Percentiles rank a stretch among this genome's conserved stretches.
Evolutionary conservation across 2,113 vertebrate genomes (phyloP).

Genomic region (Podocnemis expansa): DNA sequence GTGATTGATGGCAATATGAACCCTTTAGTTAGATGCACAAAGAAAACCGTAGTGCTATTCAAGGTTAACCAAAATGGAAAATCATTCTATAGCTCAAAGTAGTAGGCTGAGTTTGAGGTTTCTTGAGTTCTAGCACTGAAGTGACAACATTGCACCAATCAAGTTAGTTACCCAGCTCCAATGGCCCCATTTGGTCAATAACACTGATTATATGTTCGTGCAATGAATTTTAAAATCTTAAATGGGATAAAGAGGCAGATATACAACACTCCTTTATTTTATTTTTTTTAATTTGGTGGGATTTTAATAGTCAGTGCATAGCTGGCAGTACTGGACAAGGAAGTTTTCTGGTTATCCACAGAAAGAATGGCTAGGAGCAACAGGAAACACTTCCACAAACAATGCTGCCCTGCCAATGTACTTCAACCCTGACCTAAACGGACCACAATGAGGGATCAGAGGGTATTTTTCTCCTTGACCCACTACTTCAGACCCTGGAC

Average conservation of each 20-base stretch:
- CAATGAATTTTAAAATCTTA: neutral
- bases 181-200: neutral
- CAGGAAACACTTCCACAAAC: neutral
- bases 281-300: neutral
- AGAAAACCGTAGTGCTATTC: neutral
- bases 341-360: neutral
- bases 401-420: neutral
- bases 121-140: neutral
- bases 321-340: neutral
- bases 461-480: neutral
- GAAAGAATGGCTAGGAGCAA: neutral
- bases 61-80: neutral
- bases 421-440: neutral
- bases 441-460: neutral
- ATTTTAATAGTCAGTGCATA: neutral
- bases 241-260: neutral
- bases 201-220: accelerated
- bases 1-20: neutral
- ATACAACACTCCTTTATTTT: neutral
- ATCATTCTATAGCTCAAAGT: neutral
- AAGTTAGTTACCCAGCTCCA: neutral
- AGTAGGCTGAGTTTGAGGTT: neutral
- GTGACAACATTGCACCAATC: neutral
- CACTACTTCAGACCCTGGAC: conserved; percentile 8
- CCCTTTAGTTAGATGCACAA: neutral